phyloP scores from a whole-genome alignment of 2,113 vertebrate genomes.

The Chrysochloris asiatica region DNA sequence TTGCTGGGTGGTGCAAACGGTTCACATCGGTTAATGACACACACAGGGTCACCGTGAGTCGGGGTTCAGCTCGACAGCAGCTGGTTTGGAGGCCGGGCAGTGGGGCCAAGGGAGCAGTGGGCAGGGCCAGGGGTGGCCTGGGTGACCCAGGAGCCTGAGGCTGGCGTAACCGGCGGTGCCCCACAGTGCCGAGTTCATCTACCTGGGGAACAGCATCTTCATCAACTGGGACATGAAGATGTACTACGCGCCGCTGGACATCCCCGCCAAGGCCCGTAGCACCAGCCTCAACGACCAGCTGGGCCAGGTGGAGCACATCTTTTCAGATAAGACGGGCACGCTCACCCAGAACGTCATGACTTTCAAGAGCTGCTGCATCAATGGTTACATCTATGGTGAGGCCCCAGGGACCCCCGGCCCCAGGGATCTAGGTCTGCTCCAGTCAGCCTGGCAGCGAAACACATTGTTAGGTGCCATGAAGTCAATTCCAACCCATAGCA shows the following conservation, averaged over 20 bases:
- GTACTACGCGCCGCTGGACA: conserved; percentile 84
- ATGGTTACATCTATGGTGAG: conserved; percentile 89
- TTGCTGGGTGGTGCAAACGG: too few relatives aligned
- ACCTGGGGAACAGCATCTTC: conserved; percentile 91
- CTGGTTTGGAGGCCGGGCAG: background rate
- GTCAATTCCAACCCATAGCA: background rate
- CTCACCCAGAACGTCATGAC: conserved; percentile 94
- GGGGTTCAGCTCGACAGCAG: too few relatives aligned
- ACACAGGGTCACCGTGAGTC: background rate
- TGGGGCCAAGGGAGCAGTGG: background rate
- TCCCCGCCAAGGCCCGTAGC: conserved; percentile 89
- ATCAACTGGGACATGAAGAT: conserved; percentile 94
- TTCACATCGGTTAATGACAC: too few relatives aligned
- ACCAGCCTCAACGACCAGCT: conserved; percentile 93
- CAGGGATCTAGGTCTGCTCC: too few relatives aligned
- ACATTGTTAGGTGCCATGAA: background rate
- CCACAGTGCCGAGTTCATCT: conserved; percentile 90
- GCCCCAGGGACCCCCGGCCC: conserved; percentile 19
- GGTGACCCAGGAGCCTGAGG: too few relatives aligned
- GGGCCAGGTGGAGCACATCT: conserved; percentile 94
- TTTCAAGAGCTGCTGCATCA: conserved; percentile 94
- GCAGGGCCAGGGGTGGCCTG: background rate
- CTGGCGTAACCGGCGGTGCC: too few relatives aligned
- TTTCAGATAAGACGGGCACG: conserved; percentile 97
- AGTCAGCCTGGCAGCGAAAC: too few relatives aligned